Base-by-base conservation (phyloP, 2,113 vertebrate species). In the Platichthys flesus region DNA sequence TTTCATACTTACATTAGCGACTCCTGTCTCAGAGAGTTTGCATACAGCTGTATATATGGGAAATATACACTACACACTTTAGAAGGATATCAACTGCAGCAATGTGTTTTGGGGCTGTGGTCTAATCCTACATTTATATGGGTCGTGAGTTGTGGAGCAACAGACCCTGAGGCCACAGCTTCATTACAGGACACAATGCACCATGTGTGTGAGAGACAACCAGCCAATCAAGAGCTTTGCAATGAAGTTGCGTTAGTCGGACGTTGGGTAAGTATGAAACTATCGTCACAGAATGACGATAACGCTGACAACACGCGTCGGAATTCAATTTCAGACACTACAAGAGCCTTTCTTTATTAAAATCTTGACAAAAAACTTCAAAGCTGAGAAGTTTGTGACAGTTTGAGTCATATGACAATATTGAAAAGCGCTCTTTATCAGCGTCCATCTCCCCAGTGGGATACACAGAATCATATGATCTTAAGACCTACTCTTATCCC, bases 141-240 rank as follows among this genome's bases (percentile, higher is more conserved):
- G 76, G 54, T 70, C 74, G 67, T 28, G 82, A 74, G 65, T 59
- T 82, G 61, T 76, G 74, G 72, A 71, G 71, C 24, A 66, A 66
- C 12, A 51, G 63, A 76, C 71, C 72, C 84, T 65, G 45, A 85
- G 72, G 88, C 79, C 71, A 60, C 18, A 31, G 82, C 51, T 85
- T 67, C 3, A 74, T 79, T 90, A 79, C 82, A 65, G 47, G 66
- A 75, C 66, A 79, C 67, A 82, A 91, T 78, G 75, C 72, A 58
- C 42, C 67, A 49, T 79, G 81, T 88, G 82, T 76, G 58, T 35
- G 24, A 73, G 76, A 71, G 78, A 84, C 58, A 75, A 52, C 60
- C 60, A 45, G 57, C 21, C 42, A 2, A 54, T 52, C 62, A 70
- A 84, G 40, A 75, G 7, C 61, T 61, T 40, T 20, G 28, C 66